Evolutionary conservation across 2,797 vertebrate species (phyloP), one percentile per base, ranked within the genome.

Genomic region (Lagorchestes hirsutus): DNA sequence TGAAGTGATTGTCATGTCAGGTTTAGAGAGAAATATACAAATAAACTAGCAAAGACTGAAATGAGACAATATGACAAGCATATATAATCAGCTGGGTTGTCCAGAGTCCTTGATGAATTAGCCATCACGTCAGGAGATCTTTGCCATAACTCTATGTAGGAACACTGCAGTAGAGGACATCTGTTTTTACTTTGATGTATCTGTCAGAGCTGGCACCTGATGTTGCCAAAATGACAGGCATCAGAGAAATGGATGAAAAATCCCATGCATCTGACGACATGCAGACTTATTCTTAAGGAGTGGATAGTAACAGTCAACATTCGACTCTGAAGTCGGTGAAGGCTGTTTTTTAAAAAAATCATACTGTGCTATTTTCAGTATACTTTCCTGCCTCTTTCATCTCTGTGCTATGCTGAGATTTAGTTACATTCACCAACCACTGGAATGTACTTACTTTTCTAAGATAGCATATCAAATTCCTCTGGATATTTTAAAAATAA

Each of bases 231-330:
- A 40, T 56, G 9, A 92, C 58, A 54, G 58, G 55, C 3, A 54
- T 40, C 82, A 9, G 52, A 95, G 93, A 91, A 91, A 52, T 0
- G 74, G 55, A 67, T 92, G 93, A 96, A 95, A 67, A 93, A 92
- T 93, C 31, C 54, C 1, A 24, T 92, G 29, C 8, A n/a, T 6
- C 58, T 91, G 54, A 95, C 50, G 55, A 12, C 29, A 56, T 54
- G 54, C 52, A 57, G 93, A 56, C 40, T 91, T 93, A 67, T 27
- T 96, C 96, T 97, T 96, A 22, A 94, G 34, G 94, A 93, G 87
- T 92, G 5, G n/a, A 50, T 96, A 92, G 54, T 0, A 87, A 94
- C 12, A 87, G 55, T 54, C 10, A 92, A 62, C 52, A 91, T 24
- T 93, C 46, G 93, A 92, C 55, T 95, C 55, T 1, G 82, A 91